phyloP scores from a whole-genome alignment of 2,113 vertebrate species.

The Procapra przewalskii region DNA sequence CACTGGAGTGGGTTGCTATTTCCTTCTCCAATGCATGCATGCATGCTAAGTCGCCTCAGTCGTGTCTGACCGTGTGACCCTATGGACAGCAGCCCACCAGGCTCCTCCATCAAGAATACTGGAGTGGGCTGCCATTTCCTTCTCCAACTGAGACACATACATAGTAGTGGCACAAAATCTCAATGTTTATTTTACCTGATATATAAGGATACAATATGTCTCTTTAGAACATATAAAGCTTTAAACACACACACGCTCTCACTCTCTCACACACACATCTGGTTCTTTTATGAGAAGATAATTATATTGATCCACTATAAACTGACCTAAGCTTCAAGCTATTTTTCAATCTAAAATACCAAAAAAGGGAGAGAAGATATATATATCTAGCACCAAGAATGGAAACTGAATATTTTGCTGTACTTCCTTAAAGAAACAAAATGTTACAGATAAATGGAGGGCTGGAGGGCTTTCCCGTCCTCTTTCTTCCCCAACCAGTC shows the following conservation, averaged over 20 bases:
- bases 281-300: not conserved
- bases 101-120: too few relatives aligned
- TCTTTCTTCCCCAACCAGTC: not conserved
- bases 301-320: not conserved
- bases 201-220: not conserved
- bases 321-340: not conserved
- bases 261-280: not conserved
- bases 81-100: too few relatives aligned
- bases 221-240: not conserved
- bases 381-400: not conserved
- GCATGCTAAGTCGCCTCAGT: too few relatives aligned
- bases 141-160: not conserved
- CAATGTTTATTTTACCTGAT: not conserved
- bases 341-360: not conserved
- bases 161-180: not conserved
- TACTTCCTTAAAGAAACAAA: not conserved
- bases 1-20: too few relatives aligned
- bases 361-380: not conserved
- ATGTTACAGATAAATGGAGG: not conserved
- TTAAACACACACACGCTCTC: not conserved
- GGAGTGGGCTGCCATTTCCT: too few relatives aligned
- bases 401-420: not conserved
- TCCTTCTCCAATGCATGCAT: too few relatives aligned
- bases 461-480: not conserved
- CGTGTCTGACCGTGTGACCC: too few relatives aligned